These are phyloP conservation scores for Lamellibrachia satsuma DNA, from an alignment of 2,888 invertebrate species.

Conservation along the genomic window DNA sequence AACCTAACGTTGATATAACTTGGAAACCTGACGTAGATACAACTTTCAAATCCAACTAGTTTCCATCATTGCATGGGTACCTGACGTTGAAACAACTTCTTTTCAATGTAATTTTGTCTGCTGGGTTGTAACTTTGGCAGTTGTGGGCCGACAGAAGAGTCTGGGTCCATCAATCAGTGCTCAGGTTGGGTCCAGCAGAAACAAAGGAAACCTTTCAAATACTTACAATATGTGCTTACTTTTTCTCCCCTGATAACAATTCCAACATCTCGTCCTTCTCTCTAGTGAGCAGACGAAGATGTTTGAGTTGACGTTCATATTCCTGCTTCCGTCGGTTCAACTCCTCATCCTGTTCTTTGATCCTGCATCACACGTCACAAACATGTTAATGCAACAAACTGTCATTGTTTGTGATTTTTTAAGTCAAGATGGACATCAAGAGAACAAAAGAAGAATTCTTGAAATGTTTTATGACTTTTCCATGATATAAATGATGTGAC, in stretches of 20 bases:
- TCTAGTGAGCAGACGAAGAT: conserved; percentile 54
- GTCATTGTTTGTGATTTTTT: neutral
- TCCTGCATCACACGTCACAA: conserved; percentile 40
- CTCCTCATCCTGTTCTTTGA: conserved; percentile 60
- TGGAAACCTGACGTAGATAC: too few relatives aligned
- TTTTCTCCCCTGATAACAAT: conserved; percentile 49
- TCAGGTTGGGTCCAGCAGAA: too few relatives aligned
- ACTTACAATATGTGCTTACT: neutral
- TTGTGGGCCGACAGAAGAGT: too few relatives aligned
- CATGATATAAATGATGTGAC: neutral
- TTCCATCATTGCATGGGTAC: too few relatives aligned
- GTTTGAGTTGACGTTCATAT: conserved; percentile 62
- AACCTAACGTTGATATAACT: too few relatives aligned
- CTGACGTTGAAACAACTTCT: too few relatives aligned
- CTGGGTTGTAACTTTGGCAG: too few relatives aligned
- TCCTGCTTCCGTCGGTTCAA: conserved; percentile 58
- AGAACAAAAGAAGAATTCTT: neutral
- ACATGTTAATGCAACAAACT: neutral
- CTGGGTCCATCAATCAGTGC: too few relatives aligned
- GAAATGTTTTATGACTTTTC: neutral
- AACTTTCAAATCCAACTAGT: too few relatives aligned
- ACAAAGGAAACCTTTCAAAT: too few relatives aligned
- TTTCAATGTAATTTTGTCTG: too few relatives aligned
- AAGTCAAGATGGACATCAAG: neutral
- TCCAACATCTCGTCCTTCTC: conserved; percentile 58